Base-by-base conservation (phyloP, 1,140 invertebrate genomes). In the Trichonephila clavipes region DNA sequence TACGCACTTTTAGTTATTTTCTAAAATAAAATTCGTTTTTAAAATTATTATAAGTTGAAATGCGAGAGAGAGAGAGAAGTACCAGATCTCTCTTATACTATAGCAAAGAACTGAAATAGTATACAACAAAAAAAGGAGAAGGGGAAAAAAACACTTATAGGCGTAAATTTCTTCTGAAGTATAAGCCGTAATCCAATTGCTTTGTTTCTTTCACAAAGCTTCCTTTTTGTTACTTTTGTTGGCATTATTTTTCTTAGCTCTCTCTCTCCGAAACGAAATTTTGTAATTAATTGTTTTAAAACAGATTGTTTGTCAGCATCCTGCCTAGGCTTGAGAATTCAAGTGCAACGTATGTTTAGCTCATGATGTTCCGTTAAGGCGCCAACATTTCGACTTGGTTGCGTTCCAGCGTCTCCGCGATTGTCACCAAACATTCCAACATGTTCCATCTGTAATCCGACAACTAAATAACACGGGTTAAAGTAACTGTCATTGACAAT, bases 331-430 rank as follows among this genome's bases (percentile, higher is more conserved):
- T 77, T 77, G 69, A 40, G 69, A 77, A 34, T 77, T 77, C 28
- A 28, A 77, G 24, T 34, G 69, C 69, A 28, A 34, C 28, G 28
- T 77, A 77, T 77, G 24, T 77, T 77, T 77, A 77, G 24, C 28
- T 34, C 69, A 18, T 77, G 69, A 34, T 77, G 69, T 77, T 77
- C 69, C 24, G 69, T 77, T 77, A 77, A 77, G 69, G 69, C 69
- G 69, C 69, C 69, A 77, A 77, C 69, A 24, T 77, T 77, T 77
- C 69, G 69, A 28, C 16, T 77, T 77, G 69, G 69, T 77, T 77
- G 69, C 0, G 69, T 77, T 77, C 69, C 69, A 77, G 28, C 24
- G 28, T 77, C 69, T 77, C 14, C 16, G 19, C 69, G 69, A 77
- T 77, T 77, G 69, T 77, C 69, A 77, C 28, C 28, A 77, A 77